Conservation (phyloP, 2,113 vertebrate genomes). For the Scytalopus superciliaris region DNA sequence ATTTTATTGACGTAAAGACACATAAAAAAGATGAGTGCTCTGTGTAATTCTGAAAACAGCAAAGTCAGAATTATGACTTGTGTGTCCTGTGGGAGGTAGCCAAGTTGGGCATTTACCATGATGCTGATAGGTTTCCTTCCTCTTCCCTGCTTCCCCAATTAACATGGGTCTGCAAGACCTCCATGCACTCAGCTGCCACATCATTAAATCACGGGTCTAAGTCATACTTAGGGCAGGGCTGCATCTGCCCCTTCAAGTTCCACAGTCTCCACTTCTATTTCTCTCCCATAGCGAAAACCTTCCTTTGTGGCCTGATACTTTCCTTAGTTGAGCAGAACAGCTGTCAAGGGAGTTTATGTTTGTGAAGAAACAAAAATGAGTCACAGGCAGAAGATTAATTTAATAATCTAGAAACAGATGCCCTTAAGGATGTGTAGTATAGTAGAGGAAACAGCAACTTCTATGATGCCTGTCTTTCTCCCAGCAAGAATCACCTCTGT, state of each 20-base stretch:
- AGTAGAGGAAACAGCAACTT: slow-evolving; percentile 32
- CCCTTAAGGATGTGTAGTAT: slow-evolving; percentile 36
- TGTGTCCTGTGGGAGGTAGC: neutral
- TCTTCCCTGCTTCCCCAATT: neutral
- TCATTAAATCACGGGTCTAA: neutral
- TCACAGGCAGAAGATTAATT: slow-evolving; percentile 54
- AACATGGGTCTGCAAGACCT: neutral
- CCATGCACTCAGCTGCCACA: neutral
- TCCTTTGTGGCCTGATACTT: neutral
- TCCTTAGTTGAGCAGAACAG: neutral
- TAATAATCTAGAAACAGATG: slow-evolving; percentile 64
- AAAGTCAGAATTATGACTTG: neutral
- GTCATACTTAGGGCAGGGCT: neutral
- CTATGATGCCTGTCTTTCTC: slow-evolving; percentile 8
- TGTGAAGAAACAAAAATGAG: slow-evolving; percentile 54
- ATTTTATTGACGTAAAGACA: too few species aligned
- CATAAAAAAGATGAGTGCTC: neutral
- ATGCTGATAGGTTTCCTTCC: slow-evolving; percentile 31
- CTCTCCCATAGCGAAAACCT: neutral
- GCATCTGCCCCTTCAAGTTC: neutral
- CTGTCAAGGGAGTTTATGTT: slow-evolving; percentile 23
- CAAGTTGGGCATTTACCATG: neutral
- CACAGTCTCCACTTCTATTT: neutral
- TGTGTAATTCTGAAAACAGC: neutral
- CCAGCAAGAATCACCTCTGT: slow-evolving; percentile 15